A percentile compares a stretch with the other conserved stretches of the same genome.
Evolutionary conservation across 2,888 invertebrate genomes (phyloP).

Genomic region (Cerastis rubricosa): DNA sequence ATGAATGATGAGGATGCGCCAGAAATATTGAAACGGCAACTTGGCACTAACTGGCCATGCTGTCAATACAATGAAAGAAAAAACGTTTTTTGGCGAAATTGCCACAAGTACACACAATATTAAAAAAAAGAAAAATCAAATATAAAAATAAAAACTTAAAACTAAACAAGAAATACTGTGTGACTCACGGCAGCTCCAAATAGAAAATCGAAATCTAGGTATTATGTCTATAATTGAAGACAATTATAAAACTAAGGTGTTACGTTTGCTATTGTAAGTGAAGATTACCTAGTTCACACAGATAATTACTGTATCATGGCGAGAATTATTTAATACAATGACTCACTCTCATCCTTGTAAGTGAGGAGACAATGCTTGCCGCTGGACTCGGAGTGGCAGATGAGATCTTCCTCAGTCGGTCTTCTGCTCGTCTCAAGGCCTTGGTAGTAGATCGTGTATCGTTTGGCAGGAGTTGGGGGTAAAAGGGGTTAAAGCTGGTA

Average conservation of each 20-base stretch:
- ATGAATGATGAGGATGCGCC: constrained; percentile 42
- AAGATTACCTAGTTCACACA: constrained; percentile 44
- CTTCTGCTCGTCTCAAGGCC: background rate
- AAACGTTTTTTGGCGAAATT: too few relatives aligned
- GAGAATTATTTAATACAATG: constrained; percentile 1
- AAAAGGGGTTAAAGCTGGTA: too few relatives aligned
- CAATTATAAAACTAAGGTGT: constrained; percentile 8
- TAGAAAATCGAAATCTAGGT: background rate
- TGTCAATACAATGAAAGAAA: background rate
- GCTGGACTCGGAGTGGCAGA: background rate
- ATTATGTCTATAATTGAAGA: constrained; percentile 13
- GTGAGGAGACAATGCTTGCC: background rate
- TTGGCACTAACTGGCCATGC: background rate
- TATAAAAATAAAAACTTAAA: too few relatives aligned
- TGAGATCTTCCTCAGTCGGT: background rate
- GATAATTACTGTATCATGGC: constrained; percentile 12
- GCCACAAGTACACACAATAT: too few relatives aligned
- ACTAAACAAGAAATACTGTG: too few relatives aligned
- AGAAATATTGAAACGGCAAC: constrained; percentile 19
- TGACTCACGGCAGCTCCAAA: too few relatives aligned
- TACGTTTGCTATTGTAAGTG: constrained; percentile 21
- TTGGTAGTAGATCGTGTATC: background rate
- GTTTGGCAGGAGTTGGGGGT: too few relatives aligned
- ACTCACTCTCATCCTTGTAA: constrained; percentile 1
- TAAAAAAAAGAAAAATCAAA: too few relatives aligned